Conservation (phyloP, 2,888 invertebrate species). For the Parthenolecanium corni region DNA sequence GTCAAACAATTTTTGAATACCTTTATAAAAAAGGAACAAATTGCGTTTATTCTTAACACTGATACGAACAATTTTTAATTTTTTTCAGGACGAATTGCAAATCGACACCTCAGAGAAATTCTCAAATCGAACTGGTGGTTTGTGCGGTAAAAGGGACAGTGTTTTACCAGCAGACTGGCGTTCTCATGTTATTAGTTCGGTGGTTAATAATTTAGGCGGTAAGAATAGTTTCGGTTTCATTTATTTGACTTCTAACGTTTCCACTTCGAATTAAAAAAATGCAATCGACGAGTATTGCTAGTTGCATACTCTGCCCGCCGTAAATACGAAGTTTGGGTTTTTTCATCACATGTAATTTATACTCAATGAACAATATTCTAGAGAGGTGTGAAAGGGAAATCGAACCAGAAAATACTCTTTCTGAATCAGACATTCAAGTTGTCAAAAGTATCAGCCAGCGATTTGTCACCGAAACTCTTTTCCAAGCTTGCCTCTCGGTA, state of each 20-base stretch:
- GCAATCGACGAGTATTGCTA: no score
- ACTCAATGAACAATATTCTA: neutral
- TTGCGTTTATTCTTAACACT: no score
- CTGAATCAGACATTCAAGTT: neutral
- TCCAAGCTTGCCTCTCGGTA: conserved; percentile 6
- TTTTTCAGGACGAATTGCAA: conserved; percentile 49
- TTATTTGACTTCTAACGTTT: neutral
- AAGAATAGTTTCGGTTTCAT: neutral
- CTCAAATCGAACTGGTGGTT: conserved; percentile 68
- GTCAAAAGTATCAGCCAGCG: conserved; percentile 11
- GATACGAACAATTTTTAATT: neutral
- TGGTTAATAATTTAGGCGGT: conserved; percentile 5
- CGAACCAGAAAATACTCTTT: neutral
- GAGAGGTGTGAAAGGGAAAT: conserved; percentile 24
- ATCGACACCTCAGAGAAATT: conserved; percentile 54
- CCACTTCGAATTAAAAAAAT: no score
- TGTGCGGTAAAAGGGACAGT: conserved; percentile 52
- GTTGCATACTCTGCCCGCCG: no score
- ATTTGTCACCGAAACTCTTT: conserved; percentile 3
- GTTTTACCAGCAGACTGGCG: neutral
- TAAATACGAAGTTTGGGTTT: no score
- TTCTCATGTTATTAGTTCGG: neutral
- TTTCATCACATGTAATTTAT: neutral
- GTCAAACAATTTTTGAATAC: no score
- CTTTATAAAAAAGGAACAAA: no score